Evolutionary conservation across 1,140 invertebrate genomes (phyloP).

Genomic region (Trigoniulus corallinus): DNA sequence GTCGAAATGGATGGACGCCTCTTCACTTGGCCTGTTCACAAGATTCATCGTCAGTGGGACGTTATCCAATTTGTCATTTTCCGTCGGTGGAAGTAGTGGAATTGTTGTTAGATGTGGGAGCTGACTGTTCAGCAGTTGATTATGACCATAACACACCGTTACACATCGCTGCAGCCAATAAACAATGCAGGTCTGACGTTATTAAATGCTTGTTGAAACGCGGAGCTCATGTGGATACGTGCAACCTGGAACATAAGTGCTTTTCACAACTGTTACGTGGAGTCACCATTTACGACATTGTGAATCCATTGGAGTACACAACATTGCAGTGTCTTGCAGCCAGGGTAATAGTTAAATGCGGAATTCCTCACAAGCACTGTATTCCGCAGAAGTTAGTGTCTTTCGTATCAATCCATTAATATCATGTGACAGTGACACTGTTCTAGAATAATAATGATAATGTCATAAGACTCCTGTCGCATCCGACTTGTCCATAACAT

Average conservation of each 20-base stretch:
- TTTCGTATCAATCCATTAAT: background rate
- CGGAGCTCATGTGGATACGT: slow-evolving; percentile 74
- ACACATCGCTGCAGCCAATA: slow-evolving; percentile 46
- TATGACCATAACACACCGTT: slow-evolving; percentile 62
- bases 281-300: slow-evolving; percentile 41
- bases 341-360: slow-evolving; percentile 45
- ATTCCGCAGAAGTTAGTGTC: background rate
- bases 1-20: slow-evolving; percentile 50
- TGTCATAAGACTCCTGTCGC: no score
- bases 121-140: slow-evolving; percentile 46
- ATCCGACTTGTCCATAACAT: no score
- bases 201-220: slow-evolving; percentile 48
- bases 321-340: slow-evolving; percentile 65
- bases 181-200: slow-evolving; percentile 34
- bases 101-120: slow-evolving; percentile 64
- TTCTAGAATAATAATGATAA: no score
- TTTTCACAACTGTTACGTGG: slow-evolving; percentile 47
- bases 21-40: slow-evolving; percentile 63
- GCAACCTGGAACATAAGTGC: slow-evolving; percentile 59
- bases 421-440: no score
- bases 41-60: slow-evolving; percentile 33
- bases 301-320: slow-evolving; percentile 62
- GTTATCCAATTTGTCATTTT: slow-evolving; percentile 57
- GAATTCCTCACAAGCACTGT: slow-evolving; percentile 33
- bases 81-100: slow-evolving; percentile 52